Evolutionary conservation across 1,140 invertebrate genomes (phyloP).

Genomic region (Trypoxylus dichotomus): DNA sequence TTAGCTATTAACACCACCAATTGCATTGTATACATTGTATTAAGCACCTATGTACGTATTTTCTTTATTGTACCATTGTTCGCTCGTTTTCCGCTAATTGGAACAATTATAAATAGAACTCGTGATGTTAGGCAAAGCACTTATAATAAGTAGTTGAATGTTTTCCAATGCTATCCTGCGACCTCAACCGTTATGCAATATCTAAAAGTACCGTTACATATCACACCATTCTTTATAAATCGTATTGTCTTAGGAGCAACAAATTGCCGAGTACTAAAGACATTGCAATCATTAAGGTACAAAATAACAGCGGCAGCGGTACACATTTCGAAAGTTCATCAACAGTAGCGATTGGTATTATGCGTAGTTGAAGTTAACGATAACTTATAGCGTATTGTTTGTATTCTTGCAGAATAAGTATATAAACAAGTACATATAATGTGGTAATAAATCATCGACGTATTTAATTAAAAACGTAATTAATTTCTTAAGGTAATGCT

Average conservation of each 20-base stretch:
- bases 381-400: too few relatives aligned
- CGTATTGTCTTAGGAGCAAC: neutral
- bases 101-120: neutral
- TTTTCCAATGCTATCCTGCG: neutral
- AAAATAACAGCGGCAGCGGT: too few relatives aligned
- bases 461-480: too few relatives aligned
- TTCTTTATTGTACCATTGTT: conserved; percentile 3
- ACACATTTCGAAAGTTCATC: neutral
- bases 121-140: neutral
- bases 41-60: neutral
- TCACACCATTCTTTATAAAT: neutral
- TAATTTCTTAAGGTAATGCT: too few relatives aligned
- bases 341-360: neutral
- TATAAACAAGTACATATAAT: too few relatives aligned
- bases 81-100: neutral
- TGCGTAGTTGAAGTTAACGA: too few relatives aligned
- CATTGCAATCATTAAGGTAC: too few relatives aligned
- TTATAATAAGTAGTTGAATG: neutral
- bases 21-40: conserved; percentile 2
- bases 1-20: neutral
- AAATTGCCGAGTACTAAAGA: neutral
- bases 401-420: too few relatives aligned
- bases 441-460: too few relatives aligned
- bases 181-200: neutral
- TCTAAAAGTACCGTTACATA: neutral